Evolutionary conservation across 1,140 invertebrate species (phyloP), one percentile per base, ranked within the genome.

Genomic region (Babylonia areolata): DNA sequence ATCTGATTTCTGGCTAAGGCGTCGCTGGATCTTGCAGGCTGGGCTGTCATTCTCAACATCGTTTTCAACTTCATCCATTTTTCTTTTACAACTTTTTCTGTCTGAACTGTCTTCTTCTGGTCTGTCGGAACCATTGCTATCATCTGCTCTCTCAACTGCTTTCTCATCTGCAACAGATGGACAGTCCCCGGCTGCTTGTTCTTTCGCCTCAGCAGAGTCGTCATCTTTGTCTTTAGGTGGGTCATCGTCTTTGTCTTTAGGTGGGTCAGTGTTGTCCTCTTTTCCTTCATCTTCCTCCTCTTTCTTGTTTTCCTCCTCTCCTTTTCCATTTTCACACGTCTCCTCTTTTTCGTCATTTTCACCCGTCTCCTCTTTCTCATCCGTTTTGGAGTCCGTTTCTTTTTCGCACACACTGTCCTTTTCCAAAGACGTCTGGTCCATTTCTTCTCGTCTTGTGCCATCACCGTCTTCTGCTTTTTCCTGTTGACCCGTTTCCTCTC

Each of bases 281-380:
- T 46, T 87, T 84, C 71, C 86, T 81, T 51, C 28, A 42, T 77
- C 58, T 77, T 54, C n/a, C 71, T 85, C 51, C 33, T 84, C 77
- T 58, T 85, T 87, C 20, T 84, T 85, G 73, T 73, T 71, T 40
- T 87, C 85, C 85, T 88, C 77, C 35, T 58, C 75, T 6, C 3
- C 5, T 54, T 88, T 77, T 12, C 54, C 46, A 40, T 46, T 51
- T 33, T 33, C 73, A 58, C 85, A 54, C 80, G 40, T 88, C 40
- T 80, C 83, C 80, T 80, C 58, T 71, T 58, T 88, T 17, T 79
- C 81, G 40, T 64, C 64, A 33, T 87, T 85, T 31, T 37, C 73
- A 71, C 64, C 77, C 80, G 86, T 51, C n/a, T 86, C 83, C 40
- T 83, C 69, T 78, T 87, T 64, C 31, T 87, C 81, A n/a, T 85